A percentile compares a stretch with the other conserved stretches of the same genome.
These are phyloP conservation scores for Dissostichus mawsoni DNA, from an alignment of 2,113 vertebrate species.

Conservation along the genomic window DNA sequence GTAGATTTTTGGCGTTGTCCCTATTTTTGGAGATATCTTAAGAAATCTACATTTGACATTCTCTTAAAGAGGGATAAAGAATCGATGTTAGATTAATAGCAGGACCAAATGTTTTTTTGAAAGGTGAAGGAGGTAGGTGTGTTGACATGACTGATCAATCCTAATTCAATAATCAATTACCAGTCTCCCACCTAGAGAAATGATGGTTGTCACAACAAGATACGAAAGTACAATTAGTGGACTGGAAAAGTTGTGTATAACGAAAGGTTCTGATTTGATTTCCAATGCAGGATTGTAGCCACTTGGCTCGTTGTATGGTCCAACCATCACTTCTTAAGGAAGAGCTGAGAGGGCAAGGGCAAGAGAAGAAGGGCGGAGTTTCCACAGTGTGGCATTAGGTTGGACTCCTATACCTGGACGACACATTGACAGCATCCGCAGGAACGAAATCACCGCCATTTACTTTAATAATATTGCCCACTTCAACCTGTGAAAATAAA, in stretches of 20 bases:
- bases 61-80: neutral
- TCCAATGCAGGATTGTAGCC: neutral
- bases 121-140: constrained; percentile 64
- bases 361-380: constrained; percentile 6
- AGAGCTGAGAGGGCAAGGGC: constrained; percentile 55
- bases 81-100: neutral
- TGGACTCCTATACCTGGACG: constrained; percentile 93
- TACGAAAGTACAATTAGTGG: neutral
- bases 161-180: constrained; percentile 53
- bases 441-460: constrained; percentile 97
- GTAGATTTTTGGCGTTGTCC: neutral
- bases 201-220: constrained; percentile 59
- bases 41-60: neutral
- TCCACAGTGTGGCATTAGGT: constrained; percentile 82
- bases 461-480: constrained; percentile 98
- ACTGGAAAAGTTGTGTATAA: neutral
- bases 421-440: constrained; percentile 96
- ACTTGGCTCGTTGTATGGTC: neutral
- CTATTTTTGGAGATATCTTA: no score
- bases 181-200: constrained; percentile 62
- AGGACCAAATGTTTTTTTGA: constrained; percentile 58
- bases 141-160: constrained; percentile 49
- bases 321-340: constrained; percentile 91
- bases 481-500: constrained; percentile 96
- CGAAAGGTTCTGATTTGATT: neutral